phyloP scores from a whole-genome alignment of 2,113 vertebrate genomes.

The Vidua macroura region DNA sequence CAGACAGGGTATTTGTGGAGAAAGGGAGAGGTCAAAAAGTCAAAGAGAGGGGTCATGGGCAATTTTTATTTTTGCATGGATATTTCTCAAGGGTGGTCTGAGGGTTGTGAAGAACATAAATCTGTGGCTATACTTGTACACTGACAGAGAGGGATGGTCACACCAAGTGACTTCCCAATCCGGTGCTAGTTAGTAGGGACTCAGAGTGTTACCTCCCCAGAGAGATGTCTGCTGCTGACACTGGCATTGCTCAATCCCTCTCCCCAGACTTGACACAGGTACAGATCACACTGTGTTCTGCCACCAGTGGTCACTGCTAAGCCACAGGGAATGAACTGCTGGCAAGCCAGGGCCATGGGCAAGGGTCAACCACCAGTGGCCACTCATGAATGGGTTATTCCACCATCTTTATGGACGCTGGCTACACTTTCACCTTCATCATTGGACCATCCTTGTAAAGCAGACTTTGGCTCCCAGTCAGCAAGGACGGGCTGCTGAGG shows the following conservation, averaged over 20 bases:
- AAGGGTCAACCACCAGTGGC: fast-evolving
- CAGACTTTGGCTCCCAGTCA: background rate
- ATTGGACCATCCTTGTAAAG: background rate
- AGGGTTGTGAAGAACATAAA: constrained; percentile 8
- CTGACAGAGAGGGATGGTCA: background rate
- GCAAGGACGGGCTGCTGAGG: background rate
- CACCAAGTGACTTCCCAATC: background rate
- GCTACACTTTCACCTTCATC: background rate
- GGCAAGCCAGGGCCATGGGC: fast-evolving
- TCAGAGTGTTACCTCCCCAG: background rate
- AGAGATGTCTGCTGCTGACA: background rate
- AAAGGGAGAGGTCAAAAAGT: constrained; percentile 14
- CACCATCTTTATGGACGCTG: fast-evolving
- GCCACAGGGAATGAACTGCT: background rate
- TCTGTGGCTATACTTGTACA: background rate
- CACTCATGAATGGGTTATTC: background rate
- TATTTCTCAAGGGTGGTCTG: constrained; percentile 55
- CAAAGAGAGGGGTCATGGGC: constrained; percentile 32
- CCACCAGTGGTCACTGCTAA: background rate
- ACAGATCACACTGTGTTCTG: background rate
- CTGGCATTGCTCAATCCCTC: background rate
- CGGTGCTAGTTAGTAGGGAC: background rate
- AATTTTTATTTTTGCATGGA: constrained; percentile 41
- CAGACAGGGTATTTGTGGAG: background rate
- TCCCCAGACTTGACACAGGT: background rate